Evolutionary conservation across 2,888 invertebrate species (phyloP).

Genomic region (Leucozona laternaria): DNA sequence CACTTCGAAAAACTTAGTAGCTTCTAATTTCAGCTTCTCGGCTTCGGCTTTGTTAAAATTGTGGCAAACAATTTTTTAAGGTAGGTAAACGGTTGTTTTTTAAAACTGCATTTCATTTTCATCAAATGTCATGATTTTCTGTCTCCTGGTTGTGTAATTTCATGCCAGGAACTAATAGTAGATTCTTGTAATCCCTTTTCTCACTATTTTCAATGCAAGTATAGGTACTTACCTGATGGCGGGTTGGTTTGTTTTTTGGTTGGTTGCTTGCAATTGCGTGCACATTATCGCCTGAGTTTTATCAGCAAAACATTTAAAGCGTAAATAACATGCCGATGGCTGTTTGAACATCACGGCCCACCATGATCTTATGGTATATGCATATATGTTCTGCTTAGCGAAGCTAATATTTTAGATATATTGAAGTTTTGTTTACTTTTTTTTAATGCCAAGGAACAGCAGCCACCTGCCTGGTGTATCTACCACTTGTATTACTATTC

Average conservation of each 20-base stretch:
- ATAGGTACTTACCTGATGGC: background rate
- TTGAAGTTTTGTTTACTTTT: background rate
- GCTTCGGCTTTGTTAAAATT: too few relatives aligned
- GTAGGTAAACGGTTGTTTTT: too few relatives aligned
- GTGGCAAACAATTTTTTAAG: too few relatives aligned
- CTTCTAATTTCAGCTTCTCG: too few relatives aligned
- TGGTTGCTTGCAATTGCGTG: conserved; percentile 47
- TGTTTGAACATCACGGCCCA: conserved; percentile 53
- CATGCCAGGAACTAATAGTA: background rate
- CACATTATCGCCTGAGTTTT: conserved; percentile 55
- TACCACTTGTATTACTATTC: background rate
- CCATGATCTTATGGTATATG: conserved; percentile 46
- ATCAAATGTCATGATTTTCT: background rate
- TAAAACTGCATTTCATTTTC: too few relatives aligned
- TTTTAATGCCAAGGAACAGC: background rate
- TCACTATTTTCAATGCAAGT: background rate
- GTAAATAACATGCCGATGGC: conserved; percentile 66
- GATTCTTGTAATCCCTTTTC: background rate
- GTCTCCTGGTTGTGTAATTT: background rate
- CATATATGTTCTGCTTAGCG: background rate
- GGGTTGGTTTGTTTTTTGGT: background rate
- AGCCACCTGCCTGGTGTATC: background rate
- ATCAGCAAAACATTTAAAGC: conserved; percentile 66
- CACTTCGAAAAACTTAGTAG: background rate
- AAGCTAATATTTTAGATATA: background rate